These are phyloP conservation scores for Unio delphinus DNA, from an alignment of 2,888 invertebrate species.

Conservation along the genomic window DNA sequence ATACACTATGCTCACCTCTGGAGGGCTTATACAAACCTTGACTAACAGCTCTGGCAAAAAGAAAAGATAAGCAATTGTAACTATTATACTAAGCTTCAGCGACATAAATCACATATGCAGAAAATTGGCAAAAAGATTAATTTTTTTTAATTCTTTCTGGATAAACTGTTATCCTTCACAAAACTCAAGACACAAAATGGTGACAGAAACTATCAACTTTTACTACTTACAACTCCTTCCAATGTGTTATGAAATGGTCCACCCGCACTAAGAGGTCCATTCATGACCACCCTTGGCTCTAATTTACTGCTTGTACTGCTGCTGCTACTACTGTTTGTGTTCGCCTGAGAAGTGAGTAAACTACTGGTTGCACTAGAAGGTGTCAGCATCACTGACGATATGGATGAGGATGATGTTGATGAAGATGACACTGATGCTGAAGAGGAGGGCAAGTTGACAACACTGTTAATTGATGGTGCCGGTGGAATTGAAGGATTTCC, in stretches of 20 bases:
- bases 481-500: constrained; percentile 73
- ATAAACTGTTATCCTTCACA: too few relatives aligned
- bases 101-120: too few relatives aligned
- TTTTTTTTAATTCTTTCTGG: too few relatives aligned
- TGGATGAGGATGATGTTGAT: constrained; percentile 18
- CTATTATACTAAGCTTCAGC: too few relatives aligned
- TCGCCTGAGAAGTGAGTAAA: constrained; percentile 35
- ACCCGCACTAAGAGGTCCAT: constrained; percentile 72
- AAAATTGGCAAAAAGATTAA: too few relatives aligned
- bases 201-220: too few relatives aligned
- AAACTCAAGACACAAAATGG: too few relatives aligned
- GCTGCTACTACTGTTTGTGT: constrained; percentile 32
- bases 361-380: constrained; percentile 21
- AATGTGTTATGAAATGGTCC: constrained; percentile 60
- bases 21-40: too few relatives aligned
- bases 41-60: too few relatives aligned
- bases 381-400: constrained; percentile 20
- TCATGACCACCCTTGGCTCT: constrained; percentile 63
- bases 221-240: constrained; percentile 4
- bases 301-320: constrained; percentile 19
- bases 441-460: constrained; percentile 35
- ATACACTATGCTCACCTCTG: too few relatives aligned
- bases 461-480: constrained; percentile 73
- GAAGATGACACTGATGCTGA: constrained; percentile 33
- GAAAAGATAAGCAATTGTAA: too few relatives aligned